Evolutionary conservation across 2,797 vertebrate species (phyloP).

Genomic region (Crocodylus rhombifer): DNA sequence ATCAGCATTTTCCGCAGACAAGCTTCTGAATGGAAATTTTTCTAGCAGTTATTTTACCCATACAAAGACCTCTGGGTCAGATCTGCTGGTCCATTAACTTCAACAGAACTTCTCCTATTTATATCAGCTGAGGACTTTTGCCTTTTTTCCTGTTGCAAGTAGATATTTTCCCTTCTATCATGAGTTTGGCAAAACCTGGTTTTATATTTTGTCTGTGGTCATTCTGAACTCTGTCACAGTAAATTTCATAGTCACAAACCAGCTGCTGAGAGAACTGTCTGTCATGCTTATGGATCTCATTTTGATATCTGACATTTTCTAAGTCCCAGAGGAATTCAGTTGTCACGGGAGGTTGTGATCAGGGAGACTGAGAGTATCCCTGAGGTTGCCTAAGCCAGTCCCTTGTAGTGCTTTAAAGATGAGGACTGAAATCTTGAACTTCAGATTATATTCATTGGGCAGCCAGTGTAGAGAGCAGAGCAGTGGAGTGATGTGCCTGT

Average conservation of each 20-base stretch:
- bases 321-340: neutral
- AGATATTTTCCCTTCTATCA: constrained; percentile 1
- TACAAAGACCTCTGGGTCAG: neutral
- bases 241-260: constrained; percentile 4
- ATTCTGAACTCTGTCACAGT: constrained; percentile 5
- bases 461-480: neutral
- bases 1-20: neutral
- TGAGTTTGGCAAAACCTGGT: neutral
- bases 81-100: neutral
- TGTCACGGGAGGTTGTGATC: constrained; percentile 9
- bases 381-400: neutral
- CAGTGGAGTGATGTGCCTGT: neutral
- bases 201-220: neutral
- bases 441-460: neutral
- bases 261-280: constrained; percentile 41
- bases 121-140: neutral
- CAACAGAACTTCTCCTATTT: neutral
- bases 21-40: neutral
- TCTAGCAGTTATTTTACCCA: neutral
- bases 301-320: constrained; percentile 50
- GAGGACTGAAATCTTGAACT: neutral
- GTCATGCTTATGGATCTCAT: neutral
- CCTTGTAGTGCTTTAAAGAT: constrained; percentile 9
- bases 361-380: neutral
- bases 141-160: neutral